A percentile compares a stretch with the other conserved stretches of the same genome.
These are phyloP conservation scores for Prenolepis imparis DNA, from an alignment of 2,888 invertebrate species.

Conservation along the genomic window DNA sequence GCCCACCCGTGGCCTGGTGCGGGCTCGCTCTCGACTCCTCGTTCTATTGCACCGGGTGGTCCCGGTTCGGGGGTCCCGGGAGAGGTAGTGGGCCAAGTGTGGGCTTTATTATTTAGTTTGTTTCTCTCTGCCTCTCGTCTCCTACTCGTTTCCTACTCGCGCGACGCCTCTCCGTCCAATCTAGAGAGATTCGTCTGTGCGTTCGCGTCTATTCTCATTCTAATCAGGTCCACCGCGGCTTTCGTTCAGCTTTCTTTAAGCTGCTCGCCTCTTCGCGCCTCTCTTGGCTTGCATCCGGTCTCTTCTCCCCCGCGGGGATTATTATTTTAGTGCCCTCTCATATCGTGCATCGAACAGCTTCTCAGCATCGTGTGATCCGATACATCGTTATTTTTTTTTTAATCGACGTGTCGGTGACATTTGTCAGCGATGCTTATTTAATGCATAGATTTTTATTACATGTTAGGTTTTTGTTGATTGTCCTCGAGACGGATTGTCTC, in stretches of 20 bases:
- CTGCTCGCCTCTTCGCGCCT: constrained; percentile 69
- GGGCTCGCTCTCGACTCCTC: constrained; percentile 72
- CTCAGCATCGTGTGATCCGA: constrained; percentile 48
- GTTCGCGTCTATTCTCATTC: constrained; percentile 84
- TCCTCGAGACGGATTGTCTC: constrained; percentile 22
- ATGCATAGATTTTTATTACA: not conserved
- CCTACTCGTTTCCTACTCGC: constrained; percentile 73
- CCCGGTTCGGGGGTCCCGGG: constrained; percentile 79
- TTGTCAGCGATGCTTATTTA: constrained; percentile 66
- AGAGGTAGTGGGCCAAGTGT: constrained; percentile 73
- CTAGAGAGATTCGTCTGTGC: constrained; percentile 51
- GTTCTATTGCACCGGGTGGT: constrained; percentile 84
- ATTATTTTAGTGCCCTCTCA: constrained; percentile 78
- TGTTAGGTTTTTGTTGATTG: not conserved
- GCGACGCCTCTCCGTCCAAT: constrained; percentile 46
- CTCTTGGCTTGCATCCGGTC: constrained; percentile 49
- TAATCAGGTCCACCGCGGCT: constrained; percentile 81
- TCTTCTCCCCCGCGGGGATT: constrained; percentile 70
- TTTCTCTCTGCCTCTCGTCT: constrained; percentile 84
- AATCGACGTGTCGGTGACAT: constrained; percentile 58
- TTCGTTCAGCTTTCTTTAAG: constrained; percentile 71
- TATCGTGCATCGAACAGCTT: constrained; percentile 65
- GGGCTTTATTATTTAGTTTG: constrained; percentile 85
- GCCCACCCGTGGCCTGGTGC: constrained; percentile 76
- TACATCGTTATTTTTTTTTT: constrained; percentile 59